phyloP scores from a whole-genome alignment of 2,797 vertebrate genomes.

The Chiloscyllium punctatum region DNA sequence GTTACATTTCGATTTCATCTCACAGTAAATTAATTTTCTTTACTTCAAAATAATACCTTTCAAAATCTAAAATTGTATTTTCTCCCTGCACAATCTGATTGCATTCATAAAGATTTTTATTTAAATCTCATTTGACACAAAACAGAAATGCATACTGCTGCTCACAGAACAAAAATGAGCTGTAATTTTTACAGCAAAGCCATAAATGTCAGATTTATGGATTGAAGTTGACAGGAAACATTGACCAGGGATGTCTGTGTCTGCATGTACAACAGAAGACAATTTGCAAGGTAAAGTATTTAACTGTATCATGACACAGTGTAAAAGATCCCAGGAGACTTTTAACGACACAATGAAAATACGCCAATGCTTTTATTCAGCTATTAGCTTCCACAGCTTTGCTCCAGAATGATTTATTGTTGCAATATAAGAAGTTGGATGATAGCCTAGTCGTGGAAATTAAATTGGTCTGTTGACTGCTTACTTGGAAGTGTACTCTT shows the following conservation, averaged over 20 bases:
- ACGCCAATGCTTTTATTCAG: conserved; percentile 41
- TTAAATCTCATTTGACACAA: conserved; percentile 14
- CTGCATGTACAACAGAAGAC: conserved; percentile 37
- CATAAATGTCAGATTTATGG: conserved; percentile 40
- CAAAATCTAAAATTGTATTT: conserved; percentile 24
- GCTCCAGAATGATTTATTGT: conserved; percentile 45
- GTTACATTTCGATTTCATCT: conserved; percentile 5
- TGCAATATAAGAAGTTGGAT: conserved; percentile 38
- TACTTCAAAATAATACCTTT: conserved; percentile 11
- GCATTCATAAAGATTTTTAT: conserved; percentile 29
- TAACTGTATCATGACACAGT: conserved; percentile 40
- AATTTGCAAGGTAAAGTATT: conserved; percentile 39
- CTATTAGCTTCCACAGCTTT: conserved; percentile 44
- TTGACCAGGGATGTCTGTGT: conserved; percentile 39
- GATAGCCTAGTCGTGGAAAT: conserved; percentile 38
- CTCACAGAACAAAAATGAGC: neutral
- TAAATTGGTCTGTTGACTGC: conserved; percentile 37
- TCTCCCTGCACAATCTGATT: neutral
- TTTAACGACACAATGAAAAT: conserved; percentile 44
- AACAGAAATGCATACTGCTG: conserved; percentile 15
- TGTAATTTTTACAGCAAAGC: conserved; percentile 38
- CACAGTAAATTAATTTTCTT: neutral
- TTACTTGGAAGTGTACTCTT: neutral
- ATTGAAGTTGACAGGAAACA: conserved; percentile 41
- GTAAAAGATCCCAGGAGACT: conserved; percentile 40